A percentile compares a stretch with the other conserved stretches of the same genome.
phyloP scores from a whole-genome alignment of 2,113 vertebrate genomes.

The Crotalus horridus region DNA sequence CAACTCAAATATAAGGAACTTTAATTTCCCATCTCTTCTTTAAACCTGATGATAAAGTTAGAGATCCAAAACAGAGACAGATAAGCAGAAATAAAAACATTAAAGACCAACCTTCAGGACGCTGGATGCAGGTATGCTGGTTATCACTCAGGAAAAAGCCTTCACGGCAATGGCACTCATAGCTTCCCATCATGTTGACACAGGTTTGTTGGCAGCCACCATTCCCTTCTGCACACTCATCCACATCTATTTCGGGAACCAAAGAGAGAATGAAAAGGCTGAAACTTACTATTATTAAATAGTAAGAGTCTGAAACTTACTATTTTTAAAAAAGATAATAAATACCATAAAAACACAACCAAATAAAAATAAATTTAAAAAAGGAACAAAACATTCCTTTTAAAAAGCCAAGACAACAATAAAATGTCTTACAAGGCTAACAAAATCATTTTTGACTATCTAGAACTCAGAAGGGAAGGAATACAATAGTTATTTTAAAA shows the following conservation, averaged over 20 bases:
- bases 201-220: slow-evolving; percentile 97
- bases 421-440: not conserved
- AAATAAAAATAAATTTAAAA: not conserved
- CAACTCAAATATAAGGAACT: not conserved
- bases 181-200: slow-evolving; percentile 99
- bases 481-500: not conserved
- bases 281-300: not conserved
- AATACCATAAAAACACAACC: not conserved
- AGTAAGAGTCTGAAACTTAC: not conserved
- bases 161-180: slow-evolving; percentile 93
- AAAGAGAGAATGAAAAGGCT: not conserved
- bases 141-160: slow-evolving; percentile 98
- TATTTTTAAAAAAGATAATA: not conserved
- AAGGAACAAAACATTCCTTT: not conserved
- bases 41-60: not conserved
- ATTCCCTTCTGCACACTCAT: slow-evolving; percentile 93
- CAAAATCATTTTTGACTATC: not conserved
- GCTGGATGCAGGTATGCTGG: slow-evolving; percentile 98
- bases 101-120: slow-evolving; percentile 84
- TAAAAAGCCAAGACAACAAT: not conserved
- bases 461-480: not conserved
- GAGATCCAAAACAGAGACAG: not conserved
- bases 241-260: slow-evolving; percentile 79
- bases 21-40: not conserved
- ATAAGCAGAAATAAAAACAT: fast-evolving